phyloP scores from a whole-genome alignment of 2,113 vertebrate species.

The Oreochromis aureus region DNA sequence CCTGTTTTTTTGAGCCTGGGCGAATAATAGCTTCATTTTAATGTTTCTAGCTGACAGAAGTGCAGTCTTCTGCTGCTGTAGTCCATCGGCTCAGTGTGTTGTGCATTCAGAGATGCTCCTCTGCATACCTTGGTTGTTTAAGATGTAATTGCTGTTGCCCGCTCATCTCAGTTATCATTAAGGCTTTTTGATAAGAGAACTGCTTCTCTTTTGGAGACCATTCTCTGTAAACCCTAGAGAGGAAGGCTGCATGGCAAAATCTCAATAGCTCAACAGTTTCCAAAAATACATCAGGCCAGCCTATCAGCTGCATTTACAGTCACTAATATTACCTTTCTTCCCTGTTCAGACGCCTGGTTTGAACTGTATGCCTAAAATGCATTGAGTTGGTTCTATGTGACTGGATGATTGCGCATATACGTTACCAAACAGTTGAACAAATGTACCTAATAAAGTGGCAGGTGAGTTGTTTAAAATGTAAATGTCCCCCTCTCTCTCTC shows the following conservation, averaged over 20 bases:
- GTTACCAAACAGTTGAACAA: too few relatives aligned
- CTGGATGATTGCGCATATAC: too few relatives aligned
- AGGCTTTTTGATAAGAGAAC: neutral
- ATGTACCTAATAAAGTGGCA: neutral
- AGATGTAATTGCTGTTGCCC: neutral
- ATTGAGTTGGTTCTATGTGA: neutral
- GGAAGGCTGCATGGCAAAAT: neutral
- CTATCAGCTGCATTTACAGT: neutral
- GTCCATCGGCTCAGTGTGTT: neutral
- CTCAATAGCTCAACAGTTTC: neutral
- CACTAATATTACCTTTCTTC: neutral
- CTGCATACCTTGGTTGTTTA: neutral
- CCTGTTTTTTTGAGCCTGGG: neutral
- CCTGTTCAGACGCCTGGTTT: neutral
- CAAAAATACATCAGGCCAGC: fast-evolving
- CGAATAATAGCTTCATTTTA: neutral
- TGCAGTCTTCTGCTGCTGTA: neutral
- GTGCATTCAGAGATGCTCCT: neutral
- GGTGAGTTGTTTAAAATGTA: neutral
- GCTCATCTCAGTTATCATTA: neutral
- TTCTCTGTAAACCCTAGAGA: neutral
- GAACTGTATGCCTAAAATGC: neutral
- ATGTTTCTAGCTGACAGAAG: neutral
- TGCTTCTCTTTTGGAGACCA: neutral
- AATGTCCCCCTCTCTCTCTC: too few relatives aligned